A percentile compares a stretch with the other conserved stretches of the same genome.
These are phyloP conservation scores for Oryzias javanicus DNA, from an alignment of 2,113 vertebrate genomes.

Conservation along the genomic window DNA sequence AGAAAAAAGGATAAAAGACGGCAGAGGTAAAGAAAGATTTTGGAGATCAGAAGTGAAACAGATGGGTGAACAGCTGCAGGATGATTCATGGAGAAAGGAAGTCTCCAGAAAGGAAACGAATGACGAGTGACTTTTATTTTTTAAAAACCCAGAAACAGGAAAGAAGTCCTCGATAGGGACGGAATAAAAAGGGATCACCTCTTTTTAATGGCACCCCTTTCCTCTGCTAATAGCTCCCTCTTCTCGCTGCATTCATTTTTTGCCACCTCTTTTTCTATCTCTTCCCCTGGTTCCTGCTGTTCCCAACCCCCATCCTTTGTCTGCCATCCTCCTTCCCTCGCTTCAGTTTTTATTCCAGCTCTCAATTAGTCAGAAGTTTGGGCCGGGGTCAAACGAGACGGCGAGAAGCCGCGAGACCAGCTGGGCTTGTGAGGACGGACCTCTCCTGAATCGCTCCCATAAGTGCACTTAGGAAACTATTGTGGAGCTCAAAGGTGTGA, in stretches of 20 bases:
- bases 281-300: constrained; percentile 31
- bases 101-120: constrained; percentile 43
- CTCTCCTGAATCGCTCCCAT: constrained; percentile 44
- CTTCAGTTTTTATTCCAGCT: constrained; percentile 21
- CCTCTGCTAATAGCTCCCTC: constrained; percentile 16
- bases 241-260: constrained; percentile 1
- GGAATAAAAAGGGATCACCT: constrained; percentile 20
- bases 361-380: constrained; percentile 49
- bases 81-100: constrained; percentile 48
- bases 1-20: not conserved
- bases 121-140: constrained; percentile 48
- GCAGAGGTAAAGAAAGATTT: constrained; percentile 15
- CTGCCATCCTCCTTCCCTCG: constrained; percentile 34
- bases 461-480: constrained; percentile 53
- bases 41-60: constrained; percentile 57
- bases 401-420: constrained; percentile 10
- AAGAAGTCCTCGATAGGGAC: constrained; percentile 22
- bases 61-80: constrained; percentile 62
- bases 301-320: constrained; percentile 66
- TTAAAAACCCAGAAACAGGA: constrained; percentile 21
- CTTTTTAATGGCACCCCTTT: constrained; percentile 25
- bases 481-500: constrained; percentile 47
- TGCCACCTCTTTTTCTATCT: constrained; percentile 23
- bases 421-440: constrained; percentile 6
- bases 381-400: constrained; percentile 54